Conservation (phyloP, 2,888 invertebrate species). For the Cecidostiba fungosa region DNA sequence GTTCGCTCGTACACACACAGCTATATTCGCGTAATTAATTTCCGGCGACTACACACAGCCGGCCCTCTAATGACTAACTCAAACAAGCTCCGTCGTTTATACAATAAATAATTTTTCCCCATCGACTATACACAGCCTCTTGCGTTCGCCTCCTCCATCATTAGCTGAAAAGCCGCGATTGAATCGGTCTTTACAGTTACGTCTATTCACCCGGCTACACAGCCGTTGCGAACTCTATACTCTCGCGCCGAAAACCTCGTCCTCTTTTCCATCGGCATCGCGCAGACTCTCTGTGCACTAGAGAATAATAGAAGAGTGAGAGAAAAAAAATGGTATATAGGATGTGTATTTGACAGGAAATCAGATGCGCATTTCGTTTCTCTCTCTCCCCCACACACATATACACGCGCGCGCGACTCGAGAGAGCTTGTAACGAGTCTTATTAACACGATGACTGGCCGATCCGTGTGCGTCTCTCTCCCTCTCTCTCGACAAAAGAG, state of each 20-base stretch:
- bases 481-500: slow-evolving; percentile 25
- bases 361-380: background rate
- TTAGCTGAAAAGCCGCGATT: slow-evolving; percentile 54
- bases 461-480: background rate
- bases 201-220: slow-evolving; percentile 20
- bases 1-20: too few relatives aligned
- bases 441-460: slow-evolving; percentile 59
- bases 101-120: slow-evolving; percentile 55
- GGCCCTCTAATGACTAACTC: slow-evolving; percentile 40
- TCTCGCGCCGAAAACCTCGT: slow-evolving; percentile 6
- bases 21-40: slow-evolving; percentile 49
- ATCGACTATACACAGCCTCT: background rate
- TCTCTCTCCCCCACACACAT: background rate
- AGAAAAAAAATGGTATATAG: background rate
- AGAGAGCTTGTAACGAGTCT: slow-evolving; percentile 37
- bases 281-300: background rate
- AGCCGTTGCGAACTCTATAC: background rate
- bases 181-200: slow-evolving; percentile 59
- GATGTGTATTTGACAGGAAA: background rate
- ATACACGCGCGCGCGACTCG: too few relatives aligned
- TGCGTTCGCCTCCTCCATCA: slow-evolving; percentile 27
- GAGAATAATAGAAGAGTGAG: background rate
- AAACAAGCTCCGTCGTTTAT: slow-evolving; percentile 32
- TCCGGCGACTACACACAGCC: slow-evolving; percentile 2
- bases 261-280: background rate